Conservation (phyloP, 2,113 vertebrate species). For the Sinocyclocheilus anophthalmus region DNA sequence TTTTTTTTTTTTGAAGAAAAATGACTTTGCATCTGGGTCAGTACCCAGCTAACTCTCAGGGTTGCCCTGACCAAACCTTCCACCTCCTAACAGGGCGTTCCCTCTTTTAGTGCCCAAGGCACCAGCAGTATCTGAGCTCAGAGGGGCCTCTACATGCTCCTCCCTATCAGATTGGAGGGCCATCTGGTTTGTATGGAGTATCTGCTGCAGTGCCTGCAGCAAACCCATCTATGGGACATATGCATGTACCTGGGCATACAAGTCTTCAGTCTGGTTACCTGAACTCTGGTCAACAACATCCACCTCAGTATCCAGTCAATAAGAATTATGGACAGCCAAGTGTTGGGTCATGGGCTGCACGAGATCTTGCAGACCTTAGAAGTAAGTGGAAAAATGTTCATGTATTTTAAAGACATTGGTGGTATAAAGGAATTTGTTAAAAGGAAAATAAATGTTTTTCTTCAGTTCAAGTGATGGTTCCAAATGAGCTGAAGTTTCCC, state of each 20-base stretch:
- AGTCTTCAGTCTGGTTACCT: slow-evolving; percentile 63
- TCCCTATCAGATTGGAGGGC: slow-evolving; percentile 66
- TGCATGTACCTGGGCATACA: slow-evolving; percentile 70
- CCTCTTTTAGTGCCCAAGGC: slow-evolving; percentile 67
- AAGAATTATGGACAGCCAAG: slow-evolving; percentile 71
- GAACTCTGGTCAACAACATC: slow-evolving; percentile 65
- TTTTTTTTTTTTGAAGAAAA: too few species aligned
- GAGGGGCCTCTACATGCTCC: slow-evolving; percentile 67
- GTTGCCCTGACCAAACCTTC: slow-evolving; percentile 56
- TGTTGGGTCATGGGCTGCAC: slow-evolving; percentile 68
- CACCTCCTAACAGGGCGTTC: slow-evolving; percentile 70
- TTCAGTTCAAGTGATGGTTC: slow-evolving; percentile 77
- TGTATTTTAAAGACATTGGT: not conserved
- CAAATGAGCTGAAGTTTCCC: slow-evolving; percentile 88
- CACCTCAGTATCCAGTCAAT: slow-evolving; percentile 65
- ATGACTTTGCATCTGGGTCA: slow-evolving; percentile 61
- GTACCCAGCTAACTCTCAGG: slow-evolving; percentile 65
- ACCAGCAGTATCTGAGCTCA: slow-evolving; percentile 75
- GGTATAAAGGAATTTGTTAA: not conserved
- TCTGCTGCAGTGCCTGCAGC: slow-evolving; percentile 64
- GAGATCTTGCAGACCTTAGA: slow-evolving; percentile 68
- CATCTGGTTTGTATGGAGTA: slow-evolving; percentile 68
- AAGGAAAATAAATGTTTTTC: not conserved
- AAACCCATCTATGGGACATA: slow-evolving; percentile 60
- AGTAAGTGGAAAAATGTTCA: not conserved